phyloP scores from a whole-genome alignment of 2,888 invertebrate species.

The Dicyrtomina minuta region DNA sequence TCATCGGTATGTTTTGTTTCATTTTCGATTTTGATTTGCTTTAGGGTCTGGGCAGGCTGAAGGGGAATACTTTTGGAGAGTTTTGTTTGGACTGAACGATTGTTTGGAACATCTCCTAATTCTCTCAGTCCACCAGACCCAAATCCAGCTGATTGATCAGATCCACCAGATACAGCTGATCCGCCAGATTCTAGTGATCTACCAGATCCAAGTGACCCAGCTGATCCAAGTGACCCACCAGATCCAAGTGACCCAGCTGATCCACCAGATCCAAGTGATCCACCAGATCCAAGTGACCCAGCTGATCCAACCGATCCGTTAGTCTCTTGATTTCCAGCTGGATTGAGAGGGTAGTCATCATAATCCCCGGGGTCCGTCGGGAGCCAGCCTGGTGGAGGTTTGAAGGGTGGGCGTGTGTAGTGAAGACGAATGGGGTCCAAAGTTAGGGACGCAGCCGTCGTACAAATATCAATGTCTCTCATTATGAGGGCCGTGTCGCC shows the following conservation, averaged over 20 bases:
- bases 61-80: no score
- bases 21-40: no score
- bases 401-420: background rate
- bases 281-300: background rate
- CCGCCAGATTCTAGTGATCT: background rate
- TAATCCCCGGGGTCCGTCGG: no score
- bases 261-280: background rate
- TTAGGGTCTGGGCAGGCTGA: no score
- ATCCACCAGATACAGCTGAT: no score
- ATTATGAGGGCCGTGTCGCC: background rate
- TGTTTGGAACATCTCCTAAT: no score
- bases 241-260: background rate
- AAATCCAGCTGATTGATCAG: no score
- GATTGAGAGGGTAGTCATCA: no score
- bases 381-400: constrained; percentile 3
- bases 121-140: no score
- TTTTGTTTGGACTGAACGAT: no score
- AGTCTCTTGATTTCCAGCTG: no score
- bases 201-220: background rate
- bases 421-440: background rate
- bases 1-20: no score
- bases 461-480: constrained; percentile 10
- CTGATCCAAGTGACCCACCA: background rate
- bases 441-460: background rate
- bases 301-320: background rate